phyloP scores from a whole-genome alignment of 2,113 vertebrate species.

The Glareola pratincola region DNA sequence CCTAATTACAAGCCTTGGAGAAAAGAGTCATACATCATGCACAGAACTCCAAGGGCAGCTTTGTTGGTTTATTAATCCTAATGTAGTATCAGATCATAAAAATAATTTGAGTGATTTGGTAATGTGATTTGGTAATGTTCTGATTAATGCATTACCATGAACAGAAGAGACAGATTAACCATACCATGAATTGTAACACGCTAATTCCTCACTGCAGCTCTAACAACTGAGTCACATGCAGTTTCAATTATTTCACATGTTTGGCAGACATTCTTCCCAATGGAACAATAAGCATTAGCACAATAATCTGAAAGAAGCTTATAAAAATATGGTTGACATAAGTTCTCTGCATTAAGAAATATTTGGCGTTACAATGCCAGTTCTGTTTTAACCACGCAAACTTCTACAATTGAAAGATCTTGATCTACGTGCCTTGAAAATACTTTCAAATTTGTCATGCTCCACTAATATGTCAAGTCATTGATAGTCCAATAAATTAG shows the following conservation, averaged over 20 bases:
- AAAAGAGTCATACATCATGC: background rate
- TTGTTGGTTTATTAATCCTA: conserved; percentile 41
- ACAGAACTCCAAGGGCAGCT: background rate
- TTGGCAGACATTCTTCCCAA: conserved; percentile 54
- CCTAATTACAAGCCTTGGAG: background rate
- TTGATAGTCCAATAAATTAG: conserved; percentile 4
- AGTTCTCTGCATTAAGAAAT: conserved; percentile 33
- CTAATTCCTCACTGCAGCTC: conserved; percentile 22
- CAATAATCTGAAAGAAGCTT: conserved; percentile 57
- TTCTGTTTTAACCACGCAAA: background rate
- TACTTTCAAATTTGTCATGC: conserved; percentile 14
- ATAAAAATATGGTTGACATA: conserved; percentile 49
- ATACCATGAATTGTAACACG: background rate
- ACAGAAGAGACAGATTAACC: conserved; percentile 56
- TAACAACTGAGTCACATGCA: conserved; percentile 41
- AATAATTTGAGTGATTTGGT: conserved; percentile 38
- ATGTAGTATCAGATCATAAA: conserved; percentile 27
- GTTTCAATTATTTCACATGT: conserved; percentile 63
- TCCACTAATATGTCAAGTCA: background rate
- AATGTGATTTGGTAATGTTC: conserved; percentile 47
- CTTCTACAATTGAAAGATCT: background rate
- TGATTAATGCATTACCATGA: conserved; percentile 54
- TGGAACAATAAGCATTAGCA: conserved; percentile 55
- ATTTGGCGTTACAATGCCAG: background rate
- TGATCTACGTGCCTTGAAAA: background rate